phyloP scores from a whole-genome alignment of 1,140 invertebrate genomes.

The Drosophila rufa region DNA sequence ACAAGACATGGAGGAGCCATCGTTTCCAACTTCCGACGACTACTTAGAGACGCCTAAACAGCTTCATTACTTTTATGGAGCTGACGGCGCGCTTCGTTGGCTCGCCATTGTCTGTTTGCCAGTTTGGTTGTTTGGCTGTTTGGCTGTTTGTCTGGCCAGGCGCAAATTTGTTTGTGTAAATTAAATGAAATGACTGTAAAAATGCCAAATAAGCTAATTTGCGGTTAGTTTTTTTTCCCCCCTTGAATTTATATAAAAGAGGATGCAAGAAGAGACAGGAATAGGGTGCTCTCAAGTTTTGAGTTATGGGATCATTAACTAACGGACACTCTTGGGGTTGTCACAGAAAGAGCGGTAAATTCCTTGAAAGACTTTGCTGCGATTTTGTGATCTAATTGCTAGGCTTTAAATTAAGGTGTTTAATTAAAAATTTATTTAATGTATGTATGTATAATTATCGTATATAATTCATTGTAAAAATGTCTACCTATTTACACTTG shows the following conservation, averaged over 20 bases:
- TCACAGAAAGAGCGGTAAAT: not conserved
- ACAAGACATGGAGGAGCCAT: slow-evolving; percentile 62
- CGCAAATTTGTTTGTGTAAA: slow-evolving; percentile 84
- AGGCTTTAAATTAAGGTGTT: not conserved
- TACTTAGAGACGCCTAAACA: slow-evolving; percentile 84
- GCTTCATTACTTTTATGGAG: slow-evolving; percentile 83
- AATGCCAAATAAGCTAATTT: slow-evolving; percentile 84
- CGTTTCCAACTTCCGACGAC: slow-evolving; percentile 76
- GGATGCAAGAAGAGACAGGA: slow-evolving; percentile 21
- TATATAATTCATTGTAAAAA: no score
- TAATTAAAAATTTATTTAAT: no score
- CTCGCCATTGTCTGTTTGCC: slow-evolving; percentile 72
- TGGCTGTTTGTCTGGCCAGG: slow-evolving; percentile 63
- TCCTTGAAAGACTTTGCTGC: not conserved
- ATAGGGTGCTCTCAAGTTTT: slow-evolving; percentile 12
- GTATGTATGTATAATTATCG: no score
- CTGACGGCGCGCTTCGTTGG: slow-evolving; percentile 73
- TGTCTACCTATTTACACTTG: no score
- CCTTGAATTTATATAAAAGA: slow-evolving; percentile 9
- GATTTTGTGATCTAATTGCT: not conserved
- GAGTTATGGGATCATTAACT: slow-evolving; percentile 39
- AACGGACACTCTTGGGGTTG: not conserved
- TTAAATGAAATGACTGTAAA: slow-evolving; percentile 84
- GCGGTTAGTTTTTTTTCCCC: slow-evolving; percentile 65
- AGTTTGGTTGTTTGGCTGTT: slow-evolving; percentile 25